Percentiles rank a stretch among this genome's conserved stretches.
phyloP scores from a whole-genome alignment of 2,113 vertebrate genomes.

The Anhinga rufa region DNA sequence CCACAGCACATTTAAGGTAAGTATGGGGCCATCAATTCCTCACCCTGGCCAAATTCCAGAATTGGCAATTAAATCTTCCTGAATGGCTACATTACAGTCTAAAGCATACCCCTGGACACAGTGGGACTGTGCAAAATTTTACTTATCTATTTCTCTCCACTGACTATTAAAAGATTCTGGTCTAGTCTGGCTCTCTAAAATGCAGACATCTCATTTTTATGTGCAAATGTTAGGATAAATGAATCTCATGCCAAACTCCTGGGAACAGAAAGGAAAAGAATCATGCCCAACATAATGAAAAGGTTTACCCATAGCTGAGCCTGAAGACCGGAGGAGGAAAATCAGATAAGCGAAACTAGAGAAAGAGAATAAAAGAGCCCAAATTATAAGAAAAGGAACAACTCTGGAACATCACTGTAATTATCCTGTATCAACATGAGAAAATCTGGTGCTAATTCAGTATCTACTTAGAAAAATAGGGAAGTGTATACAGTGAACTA shows the following conservation, averaged over 20 bases:
- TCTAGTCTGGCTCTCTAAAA: not conserved
- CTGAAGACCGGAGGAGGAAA: not conserved
- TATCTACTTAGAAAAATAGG: constrained; percentile 17
- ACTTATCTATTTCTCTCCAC: constrained; percentile 17
- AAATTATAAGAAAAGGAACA: not conserved
- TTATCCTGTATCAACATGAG: not conserved
- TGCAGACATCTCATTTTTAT: constrained; percentile 24
- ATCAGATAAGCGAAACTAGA: not conserved
- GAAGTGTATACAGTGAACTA: not conserved
- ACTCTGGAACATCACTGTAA: not conserved
- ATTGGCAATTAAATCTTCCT: not conserved
- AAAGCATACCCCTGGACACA: not conserved
- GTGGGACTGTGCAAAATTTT: not conserved
- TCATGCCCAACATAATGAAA: not conserved
- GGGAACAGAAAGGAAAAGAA: not conserved
- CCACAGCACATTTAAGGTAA: not conserved
- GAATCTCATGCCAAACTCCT: not conserved
- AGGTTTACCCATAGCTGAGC: not conserved
- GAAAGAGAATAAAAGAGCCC: not conserved
- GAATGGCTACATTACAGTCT: not conserved
- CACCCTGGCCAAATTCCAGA: constrained; percentile 14
- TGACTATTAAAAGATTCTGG: not conserved
- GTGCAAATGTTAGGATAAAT: constrained; percentile 38
- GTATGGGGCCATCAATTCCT: not conserved
- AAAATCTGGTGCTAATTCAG: not conserved